phyloP scores from a whole-genome alignment of 2,113 vertebrate genomes.

The Istiophorus platypterus region DNA sequence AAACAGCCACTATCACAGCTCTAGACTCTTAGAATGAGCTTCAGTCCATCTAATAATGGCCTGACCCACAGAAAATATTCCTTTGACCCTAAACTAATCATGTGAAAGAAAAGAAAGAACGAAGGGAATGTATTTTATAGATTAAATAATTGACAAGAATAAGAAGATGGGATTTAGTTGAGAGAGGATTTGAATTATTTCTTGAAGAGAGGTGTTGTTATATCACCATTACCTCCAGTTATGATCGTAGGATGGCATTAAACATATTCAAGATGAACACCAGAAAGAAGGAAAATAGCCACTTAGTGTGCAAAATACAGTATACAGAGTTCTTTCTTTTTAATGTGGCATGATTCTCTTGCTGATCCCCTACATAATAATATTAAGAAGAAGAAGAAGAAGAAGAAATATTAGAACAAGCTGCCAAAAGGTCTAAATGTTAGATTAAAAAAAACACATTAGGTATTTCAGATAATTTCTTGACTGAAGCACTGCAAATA shows the following conservation, averaged over 20 bases:
- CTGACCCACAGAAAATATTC: constrained; percentile 1
- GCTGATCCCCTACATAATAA: neutral
- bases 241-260: neutral
- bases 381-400: no score
- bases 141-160: neutral
- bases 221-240: constrained; percentile 1
- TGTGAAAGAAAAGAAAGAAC: neutral
- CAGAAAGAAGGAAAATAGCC: neutral
- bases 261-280: neutral
- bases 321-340: neutral
- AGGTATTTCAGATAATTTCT: neutral
- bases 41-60: constrained; percentile 1
- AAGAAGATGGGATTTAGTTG: neutral
- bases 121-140: neutral
- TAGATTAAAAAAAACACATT: neutral
- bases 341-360: neutral
- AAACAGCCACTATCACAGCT: neutral
- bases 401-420: neutral
- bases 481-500: constrained; percentile 2
- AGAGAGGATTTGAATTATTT: neutral
- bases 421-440: constrained; percentile 7
- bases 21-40: neutral
- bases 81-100: constrained; percentile 6
- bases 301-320: neutral
- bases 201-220: neutral